Evolutionary conservation across 2,888 invertebrate species (phyloP).

Genomic region (Hirtodrosophila histrioides): DNA sequence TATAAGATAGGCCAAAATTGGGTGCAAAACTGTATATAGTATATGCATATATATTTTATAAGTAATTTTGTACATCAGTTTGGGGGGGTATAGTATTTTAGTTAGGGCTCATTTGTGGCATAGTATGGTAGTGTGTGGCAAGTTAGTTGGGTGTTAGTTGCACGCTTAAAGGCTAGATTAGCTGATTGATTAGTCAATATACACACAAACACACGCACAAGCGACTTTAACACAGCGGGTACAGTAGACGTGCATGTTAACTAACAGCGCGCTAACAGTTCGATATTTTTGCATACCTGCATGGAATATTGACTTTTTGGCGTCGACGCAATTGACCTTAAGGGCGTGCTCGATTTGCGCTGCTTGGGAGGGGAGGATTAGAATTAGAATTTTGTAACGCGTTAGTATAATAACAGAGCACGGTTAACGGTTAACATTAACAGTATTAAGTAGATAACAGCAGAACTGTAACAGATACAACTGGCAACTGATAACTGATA

Average conservation of each 20-base stretch:
- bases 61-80: slow-evolving; percentile 56
- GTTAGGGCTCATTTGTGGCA: slow-evolving; percentile 21
- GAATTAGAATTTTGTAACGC: slow-evolving; percentile 47
- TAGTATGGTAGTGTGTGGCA: slow-evolving; percentile 6
- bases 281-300: slow-evolving; percentile 78
- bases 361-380: slow-evolving; percentile 63
- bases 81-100: slow-evolving; percentile 5
- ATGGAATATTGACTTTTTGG: slow-evolving; percentile 83
- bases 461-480: slow-evolving; percentile 31
- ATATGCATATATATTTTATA: slow-evolving; percentile 41
- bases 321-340: slow-evolving; percentile 78
- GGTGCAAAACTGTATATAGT: slow-evolving; percentile 25
- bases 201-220: slow-evolving; percentile 39
- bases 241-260: slow-evolving; percentile 49
- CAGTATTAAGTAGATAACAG: slow-evolving; percentile 28
- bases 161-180: slow-evolving; percentile 61
- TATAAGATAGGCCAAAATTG: slow-evolving; percentile 34
- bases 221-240: slow-evolving; percentile 55
- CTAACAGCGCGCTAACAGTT: slow-evolving; percentile 53
- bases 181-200: slow-evolving; percentile 32
- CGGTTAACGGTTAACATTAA: slow-evolving; percentile 33
- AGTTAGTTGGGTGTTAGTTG: slow-evolving; percentile 58
- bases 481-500: slow-evolving; percentile 27
- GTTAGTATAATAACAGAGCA: slow-evolving; percentile 60
- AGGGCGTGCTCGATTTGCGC: slow-evolving; percentile 81